These are phyloP conservation scores for Bacillus rossius DNA, from an alignment of 1,140 invertebrate genomes.

Conservation along the genomic window DNA sequence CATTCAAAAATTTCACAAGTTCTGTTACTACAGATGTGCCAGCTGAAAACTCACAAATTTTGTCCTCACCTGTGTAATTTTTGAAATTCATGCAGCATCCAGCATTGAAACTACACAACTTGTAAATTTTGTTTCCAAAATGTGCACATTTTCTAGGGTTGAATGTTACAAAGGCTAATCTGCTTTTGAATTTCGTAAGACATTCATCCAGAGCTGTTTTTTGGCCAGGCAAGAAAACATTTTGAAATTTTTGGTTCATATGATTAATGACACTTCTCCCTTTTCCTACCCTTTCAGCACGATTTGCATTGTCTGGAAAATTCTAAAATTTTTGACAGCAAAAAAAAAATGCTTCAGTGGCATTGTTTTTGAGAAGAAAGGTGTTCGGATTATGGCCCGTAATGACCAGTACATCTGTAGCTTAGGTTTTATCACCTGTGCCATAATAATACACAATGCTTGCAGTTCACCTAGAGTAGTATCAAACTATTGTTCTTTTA, in stretches of 20 bases:
- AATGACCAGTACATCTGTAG: neutral
- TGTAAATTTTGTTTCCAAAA: conserved; percentile 15
- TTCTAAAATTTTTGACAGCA: conserved; percentile 12
- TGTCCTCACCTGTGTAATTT: conserved; percentile 13
- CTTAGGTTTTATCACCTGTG: conserved; percentile 14
- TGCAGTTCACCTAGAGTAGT: conserved; percentile 10
- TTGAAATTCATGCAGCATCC: conserved; percentile 8
- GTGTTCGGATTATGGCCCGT: neutral
- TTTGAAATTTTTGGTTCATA: conserved; percentile 17
- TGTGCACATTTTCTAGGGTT: conserved; percentile 16
- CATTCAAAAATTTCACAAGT: neutral
- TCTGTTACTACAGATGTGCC: conserved; percentile 8
- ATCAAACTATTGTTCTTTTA: conserved; percentile 9
- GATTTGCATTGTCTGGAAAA: conserved; percentile 18
- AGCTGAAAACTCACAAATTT: neutral
- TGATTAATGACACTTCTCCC: conserved; percentile 2
- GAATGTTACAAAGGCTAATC: conserved; percentile 10
- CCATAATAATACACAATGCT: conserved; percentile 11
- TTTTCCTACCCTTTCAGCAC: neutral
- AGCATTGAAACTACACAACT: conserved; percentile 1
- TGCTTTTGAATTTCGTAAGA: conserved; percentile 18
- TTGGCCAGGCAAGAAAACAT: conserved; percentile 10
- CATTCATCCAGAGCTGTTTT: conserved; percentile 12
- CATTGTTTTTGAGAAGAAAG: neutral
- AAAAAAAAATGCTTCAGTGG: conserved; percentile 1